A percentile compares a stretch with the other conserved stretches of the same genome.
Evolutionary conservation across 1,140 invertebrate genomes (phyloP).

Genomic region (Plectrocnemia conspersa): DNA sequence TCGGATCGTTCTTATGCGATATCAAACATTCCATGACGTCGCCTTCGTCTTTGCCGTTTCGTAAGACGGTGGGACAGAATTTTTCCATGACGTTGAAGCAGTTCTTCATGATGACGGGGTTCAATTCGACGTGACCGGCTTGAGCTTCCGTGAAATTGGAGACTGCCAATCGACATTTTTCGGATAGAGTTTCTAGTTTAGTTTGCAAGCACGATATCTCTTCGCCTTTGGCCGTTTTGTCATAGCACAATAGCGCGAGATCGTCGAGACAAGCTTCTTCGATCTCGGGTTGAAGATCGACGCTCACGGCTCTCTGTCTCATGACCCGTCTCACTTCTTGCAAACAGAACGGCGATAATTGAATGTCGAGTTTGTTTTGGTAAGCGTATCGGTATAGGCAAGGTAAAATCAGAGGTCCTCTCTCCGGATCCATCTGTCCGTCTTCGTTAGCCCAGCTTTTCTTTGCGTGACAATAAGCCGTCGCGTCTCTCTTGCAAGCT

Average conservation of each 20-base stretch:
- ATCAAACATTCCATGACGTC: slow-evolving; percentile 94
- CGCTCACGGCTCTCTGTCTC: slow-evolving; percentile 83
- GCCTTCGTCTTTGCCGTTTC: slow-evolving; percentile 69
- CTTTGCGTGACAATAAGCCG: slow-evolving; percentile 73
- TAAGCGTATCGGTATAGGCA: slow-evolving; percentile 89
- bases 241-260: slow-evolving; percentile 75
- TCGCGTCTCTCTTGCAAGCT: slow-evolving; percentile 83
- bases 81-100: slow-evolving; percentile 80
- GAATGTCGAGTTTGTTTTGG: slow-evolving; percentile 62
- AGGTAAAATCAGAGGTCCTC: slow-evolving; percentile 78
- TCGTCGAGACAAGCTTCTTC: slow-evolving; percentile 86
- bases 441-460: slow-evolving; percentile 70
- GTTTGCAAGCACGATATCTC: slow-evolving; percentile 92
- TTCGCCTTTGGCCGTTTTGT: slow-evolving; percentile 77
- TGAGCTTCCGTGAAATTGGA: slow-evolving; percentile 88
- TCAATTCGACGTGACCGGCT: slow-evolving; percentile 79
- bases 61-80: slow-evolving; percentile 68
- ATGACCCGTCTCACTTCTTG: slow-evolving; percentile 86
- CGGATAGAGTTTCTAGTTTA: slow-evolving; percentile 67
- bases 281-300: slow-evolving; percentile 91
- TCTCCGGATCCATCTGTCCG: slow-evolving; percentile 63
- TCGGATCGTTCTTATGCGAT: slow-evolving; percentile 82
- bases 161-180: slow-evolving; percentile 68
- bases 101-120: slow-evolving; percentile 75
- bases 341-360: slow-evolving; percentile 61